Evolutionary conservation across 2,888 invertebrate genomes (phyloP).

Genomic region (Sphaerophoria taeniata): DNA sequence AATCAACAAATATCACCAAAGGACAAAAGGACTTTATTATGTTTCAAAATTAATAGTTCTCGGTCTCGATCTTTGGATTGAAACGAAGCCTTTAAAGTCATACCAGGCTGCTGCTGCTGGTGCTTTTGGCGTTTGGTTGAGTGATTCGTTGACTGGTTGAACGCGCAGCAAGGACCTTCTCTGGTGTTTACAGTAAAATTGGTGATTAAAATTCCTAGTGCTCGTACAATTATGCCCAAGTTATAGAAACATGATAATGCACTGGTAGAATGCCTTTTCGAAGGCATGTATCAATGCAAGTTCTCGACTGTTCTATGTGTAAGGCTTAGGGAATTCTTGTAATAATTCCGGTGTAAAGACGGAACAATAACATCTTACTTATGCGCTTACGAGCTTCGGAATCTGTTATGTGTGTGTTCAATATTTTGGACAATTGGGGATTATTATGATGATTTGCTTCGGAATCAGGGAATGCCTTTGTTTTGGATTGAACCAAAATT

Average conservation of each 20-base stretch:
- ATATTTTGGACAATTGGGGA: no score
- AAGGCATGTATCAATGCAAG: not conserved
- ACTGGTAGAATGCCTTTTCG: conserved; percentile 10
- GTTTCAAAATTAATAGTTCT: not conserved
- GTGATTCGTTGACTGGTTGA: not conserved
- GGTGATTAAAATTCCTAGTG: conserved; percentile 33
- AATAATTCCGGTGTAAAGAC: no score
- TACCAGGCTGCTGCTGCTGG: no score
- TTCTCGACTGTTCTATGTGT: no score
- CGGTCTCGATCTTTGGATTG: not conserved
- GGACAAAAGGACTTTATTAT: conserved; percentile 13
- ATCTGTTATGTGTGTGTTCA: no score
- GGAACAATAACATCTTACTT: no score
- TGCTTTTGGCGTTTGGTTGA: not conserved
- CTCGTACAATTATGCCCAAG: conserved; percentile 56
- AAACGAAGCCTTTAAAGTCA: not conserved
- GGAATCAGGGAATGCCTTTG: no score
- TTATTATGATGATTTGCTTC: no score
- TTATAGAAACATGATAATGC: conserved; percentile 37
- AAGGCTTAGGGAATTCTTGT: no score
- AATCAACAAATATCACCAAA: conserved; percentile 34
- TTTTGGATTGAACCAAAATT: no score
- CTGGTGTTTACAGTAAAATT: conserved; percentile 38
- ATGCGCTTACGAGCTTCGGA: no score
- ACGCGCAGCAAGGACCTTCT: not conserved